Percentiles rank a stretch among this genome's conserved stretches.
Conservation (phyloP, 2,797 vertebrate species). For the Epinephelus coioides region DNA sequence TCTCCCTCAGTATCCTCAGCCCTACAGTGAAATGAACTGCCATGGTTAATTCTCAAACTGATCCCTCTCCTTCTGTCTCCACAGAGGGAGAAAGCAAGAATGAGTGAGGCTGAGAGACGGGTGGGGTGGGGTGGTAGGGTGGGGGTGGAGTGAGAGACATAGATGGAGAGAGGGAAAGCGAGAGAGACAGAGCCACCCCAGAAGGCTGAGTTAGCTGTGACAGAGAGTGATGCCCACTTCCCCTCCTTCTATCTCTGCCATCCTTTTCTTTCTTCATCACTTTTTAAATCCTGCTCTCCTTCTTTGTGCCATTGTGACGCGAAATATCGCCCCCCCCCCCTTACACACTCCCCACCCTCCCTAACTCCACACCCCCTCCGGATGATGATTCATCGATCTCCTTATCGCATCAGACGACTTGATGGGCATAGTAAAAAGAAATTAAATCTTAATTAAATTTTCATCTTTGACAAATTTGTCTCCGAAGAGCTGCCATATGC, state of each 20-base stretch:
- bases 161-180: slow-evolving; percentile 47
- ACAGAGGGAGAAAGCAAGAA: slow-evolving; percentile 63
- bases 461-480: slow-evolving; percentile 83
- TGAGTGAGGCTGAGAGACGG: slow-evolving; percentile 64
- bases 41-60: slow-evolving; percentile 83
- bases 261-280: slow-evolving; percentile 70
- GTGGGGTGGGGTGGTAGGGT: background rate
- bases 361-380: slow-evolving; percentile 20
- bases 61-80: slow-evolving; percentile 83
- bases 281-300: slow-evolving; percentile 61
- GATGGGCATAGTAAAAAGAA: slow-evolving; percentile 81
- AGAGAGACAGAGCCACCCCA: slow-evolving; percentile 68
- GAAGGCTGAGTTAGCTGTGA: slow-evolving; percentile 73
- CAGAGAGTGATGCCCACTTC: slow-evolving; percentile 79
- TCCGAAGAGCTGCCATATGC: slow-evolving; percentile 80
- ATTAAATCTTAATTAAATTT: slow-evolving; percentile 87
- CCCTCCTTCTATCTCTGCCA: slow-evolving; percentile 60
- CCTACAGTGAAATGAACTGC: slow-evolving; percentile 83
- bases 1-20: slow-evolving; percentile 66
- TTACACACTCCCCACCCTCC: background rate
- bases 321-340: slow-evolving; percentile 24
- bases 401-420: slow-evolving; percentile 77
- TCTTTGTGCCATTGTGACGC: slow-evolving; percentile 36
- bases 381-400: slow-evolving; percentile 79
- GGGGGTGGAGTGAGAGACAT: slow-evolving; percentile 6